Evolutionary conservation across 1,140 invertebrate genomes (phyloP).

Genomic region (Pentalonia nigronervosa): DNA sequence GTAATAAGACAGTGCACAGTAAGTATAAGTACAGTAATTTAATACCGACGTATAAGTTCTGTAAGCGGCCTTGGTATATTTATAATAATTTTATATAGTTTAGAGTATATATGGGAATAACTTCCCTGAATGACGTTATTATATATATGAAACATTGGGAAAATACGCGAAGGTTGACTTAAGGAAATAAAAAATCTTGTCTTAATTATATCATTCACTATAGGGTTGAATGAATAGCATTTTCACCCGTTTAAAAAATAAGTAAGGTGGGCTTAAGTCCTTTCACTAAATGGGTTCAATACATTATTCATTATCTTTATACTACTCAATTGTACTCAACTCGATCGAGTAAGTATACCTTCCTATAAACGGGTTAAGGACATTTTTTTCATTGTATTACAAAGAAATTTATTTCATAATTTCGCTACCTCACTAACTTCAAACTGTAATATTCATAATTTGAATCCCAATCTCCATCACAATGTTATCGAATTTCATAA

Average conservation of each 20-base stretch:
- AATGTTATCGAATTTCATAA: neutral
- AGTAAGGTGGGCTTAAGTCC: neutral
- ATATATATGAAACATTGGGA: neutral
- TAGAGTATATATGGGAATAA: neutral
- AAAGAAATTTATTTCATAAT: slow-evolving; percentile 6
- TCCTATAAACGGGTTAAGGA: slow-evolving; percentile 11
- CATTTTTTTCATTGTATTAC: neutral
- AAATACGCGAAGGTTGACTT: neutral
- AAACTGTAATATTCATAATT: neutral
- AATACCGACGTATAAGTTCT: neutral
- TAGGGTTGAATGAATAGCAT: neutral
- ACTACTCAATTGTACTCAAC: neutral
- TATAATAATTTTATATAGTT: neutral
- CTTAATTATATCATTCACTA: neutral
- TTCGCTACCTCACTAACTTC: neutral
- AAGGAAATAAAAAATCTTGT: neutral
- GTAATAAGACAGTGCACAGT: neutral
- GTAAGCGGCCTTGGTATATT: neutral
- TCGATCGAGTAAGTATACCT: neutral
- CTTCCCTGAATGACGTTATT: neutral
- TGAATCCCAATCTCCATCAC: neutral
- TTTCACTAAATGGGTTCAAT: neutral
- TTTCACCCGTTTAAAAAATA: neutral
- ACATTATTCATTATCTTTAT: neutral
- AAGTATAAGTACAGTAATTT: neutral